These are phyloP conservation scores for Perithous albicinctus DNA, from an alignment of 2,888 invertebrate species.

Conservation along the genomic window DNA sequence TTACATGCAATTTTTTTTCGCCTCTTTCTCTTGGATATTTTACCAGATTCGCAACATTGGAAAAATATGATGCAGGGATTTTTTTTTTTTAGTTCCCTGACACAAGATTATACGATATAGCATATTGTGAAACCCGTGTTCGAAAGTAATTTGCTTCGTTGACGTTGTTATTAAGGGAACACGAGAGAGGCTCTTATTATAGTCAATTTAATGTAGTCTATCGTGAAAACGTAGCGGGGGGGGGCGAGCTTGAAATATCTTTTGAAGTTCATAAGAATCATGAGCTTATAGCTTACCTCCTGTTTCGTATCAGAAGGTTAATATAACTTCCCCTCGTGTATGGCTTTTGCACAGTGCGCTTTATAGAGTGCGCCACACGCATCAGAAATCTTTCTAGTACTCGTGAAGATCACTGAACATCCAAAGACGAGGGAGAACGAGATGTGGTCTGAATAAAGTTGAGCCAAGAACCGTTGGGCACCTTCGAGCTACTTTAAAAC, in stretches of 20 bases:
- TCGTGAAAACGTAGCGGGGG: constrained; percentile 2
- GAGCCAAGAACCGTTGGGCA: too few relatives aligned
- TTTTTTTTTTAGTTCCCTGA: constrained; percentile 11
- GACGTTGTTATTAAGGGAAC: constrained; percentile 43
- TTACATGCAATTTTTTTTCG: too few relatives aligned
- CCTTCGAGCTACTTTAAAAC: too few relatives aligned
- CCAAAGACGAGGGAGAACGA: constrained; percentile 41
- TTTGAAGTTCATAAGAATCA: constrained; percentile 62
- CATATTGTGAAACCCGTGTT: constrained; percentile 15
- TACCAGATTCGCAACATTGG: constrained; percentile 40
- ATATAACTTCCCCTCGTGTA: constrained; percentile 40
- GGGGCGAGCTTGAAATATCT: constrained; percentile 48
- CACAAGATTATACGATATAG: constrained; percentile 2
- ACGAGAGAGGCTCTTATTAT: constrained; percentile 19
- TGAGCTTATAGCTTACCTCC: constrained; percentile 31
- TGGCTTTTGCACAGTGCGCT: constrained; percentile 12
- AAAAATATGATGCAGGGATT: constrained; percentile 38
- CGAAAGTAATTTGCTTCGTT: constrained; percentile 24
- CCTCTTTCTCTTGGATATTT: too few relatives aligned
- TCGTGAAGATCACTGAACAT: constrained; percentile 70
- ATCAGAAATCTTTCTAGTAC: constrained; percentile 56
- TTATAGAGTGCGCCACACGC: constrained; percentile 39
- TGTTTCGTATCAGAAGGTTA: constrained; percentile 15
- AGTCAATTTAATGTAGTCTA: constrained; percentile 45
- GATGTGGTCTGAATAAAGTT: neutral